Conservation (phyloP, 2,797 vertebrate genomes). For the Hipposideros larvatus region DNA sequence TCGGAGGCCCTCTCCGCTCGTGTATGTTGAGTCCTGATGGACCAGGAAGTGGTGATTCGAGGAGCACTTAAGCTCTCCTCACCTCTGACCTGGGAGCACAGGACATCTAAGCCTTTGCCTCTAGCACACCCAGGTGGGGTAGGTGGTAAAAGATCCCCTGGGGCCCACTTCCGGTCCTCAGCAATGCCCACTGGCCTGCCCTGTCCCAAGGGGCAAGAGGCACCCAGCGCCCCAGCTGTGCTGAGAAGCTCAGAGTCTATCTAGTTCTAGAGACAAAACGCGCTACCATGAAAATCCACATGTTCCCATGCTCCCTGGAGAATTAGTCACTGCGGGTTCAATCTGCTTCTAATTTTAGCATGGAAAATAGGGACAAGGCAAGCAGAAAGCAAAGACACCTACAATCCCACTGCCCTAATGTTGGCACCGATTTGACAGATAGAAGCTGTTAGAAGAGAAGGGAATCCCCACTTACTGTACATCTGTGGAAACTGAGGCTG, state of each 20-base stretch:
- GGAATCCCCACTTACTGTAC: neutral
- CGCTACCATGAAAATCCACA: neutral
- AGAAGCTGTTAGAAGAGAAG: neutral
- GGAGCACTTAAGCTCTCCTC: neutral
- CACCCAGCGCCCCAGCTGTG: neutral
- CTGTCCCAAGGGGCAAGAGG: neutral
- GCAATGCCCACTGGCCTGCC: neutral
- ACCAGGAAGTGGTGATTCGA: accelerated
- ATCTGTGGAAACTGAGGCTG: neutral
- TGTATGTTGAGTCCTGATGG: neutral
- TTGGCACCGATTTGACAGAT: neutral
- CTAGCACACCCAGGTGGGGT: neutral
- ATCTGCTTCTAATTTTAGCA: neutral
- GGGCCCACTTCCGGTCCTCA: neutral
- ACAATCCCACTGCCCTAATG: neutral
- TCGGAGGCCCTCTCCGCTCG: neutral
- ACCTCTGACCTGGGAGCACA: neutral
- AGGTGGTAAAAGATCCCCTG: accelerated
- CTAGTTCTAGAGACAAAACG: neutral
- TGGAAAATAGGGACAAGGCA: neutral
- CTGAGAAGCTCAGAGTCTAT: neutral
- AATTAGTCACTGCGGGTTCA: neutral
- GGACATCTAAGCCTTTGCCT: neutral
- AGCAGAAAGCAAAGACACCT: neutral
- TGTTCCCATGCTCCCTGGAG: neutral